These are phyloP conservation scores for Embiotoca jacksoni DNA, from an alignment of 2,113 vertebrate genomes.

Conservation along the genomic window DNA sequence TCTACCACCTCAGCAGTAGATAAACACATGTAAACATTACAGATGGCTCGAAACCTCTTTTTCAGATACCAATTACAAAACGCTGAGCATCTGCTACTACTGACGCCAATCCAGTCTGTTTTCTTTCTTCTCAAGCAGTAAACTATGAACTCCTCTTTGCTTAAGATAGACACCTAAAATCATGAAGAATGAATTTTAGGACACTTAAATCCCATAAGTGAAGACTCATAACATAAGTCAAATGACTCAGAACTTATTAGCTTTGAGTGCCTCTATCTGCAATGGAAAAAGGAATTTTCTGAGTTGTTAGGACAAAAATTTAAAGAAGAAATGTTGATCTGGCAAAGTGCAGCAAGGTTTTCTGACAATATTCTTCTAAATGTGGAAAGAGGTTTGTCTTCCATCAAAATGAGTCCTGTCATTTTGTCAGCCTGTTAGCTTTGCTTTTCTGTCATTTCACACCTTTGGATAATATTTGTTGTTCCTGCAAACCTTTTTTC, in stretches of 20 bases:
- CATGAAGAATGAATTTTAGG: background rate
- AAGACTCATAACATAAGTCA: background rate
- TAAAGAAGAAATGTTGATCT: background rate
- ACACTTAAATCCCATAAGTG: background rate
- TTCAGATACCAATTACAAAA: conserved; percentile 6
- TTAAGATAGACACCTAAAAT: background rate
- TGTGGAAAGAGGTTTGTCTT: background rate
- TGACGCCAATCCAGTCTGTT: background rate
- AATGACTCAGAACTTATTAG: background rate
- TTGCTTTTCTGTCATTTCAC: conserved; percentile 10
- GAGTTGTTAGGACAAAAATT: background rate
- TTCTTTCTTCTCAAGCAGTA: background rate
- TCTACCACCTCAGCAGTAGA: conserved; percentile 3
- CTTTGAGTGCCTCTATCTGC: background rate
- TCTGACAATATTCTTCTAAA: background rate
- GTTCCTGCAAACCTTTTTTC: background rate
- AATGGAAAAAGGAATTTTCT: background rate
- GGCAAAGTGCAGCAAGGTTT: background rate
- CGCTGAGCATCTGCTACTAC: background rate
- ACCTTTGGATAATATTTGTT: background rate
- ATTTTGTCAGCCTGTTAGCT: background rate
- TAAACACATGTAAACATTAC: conserved; percentile 16
- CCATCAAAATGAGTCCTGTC: background rate
- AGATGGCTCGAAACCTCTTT: conserved; percentile 1
- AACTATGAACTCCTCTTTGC: background rate